Evolutionary conservation across 35 echinoderm and acorn worm species (phyloP).

Genomic region (Amphiura filiformis): DNA sequence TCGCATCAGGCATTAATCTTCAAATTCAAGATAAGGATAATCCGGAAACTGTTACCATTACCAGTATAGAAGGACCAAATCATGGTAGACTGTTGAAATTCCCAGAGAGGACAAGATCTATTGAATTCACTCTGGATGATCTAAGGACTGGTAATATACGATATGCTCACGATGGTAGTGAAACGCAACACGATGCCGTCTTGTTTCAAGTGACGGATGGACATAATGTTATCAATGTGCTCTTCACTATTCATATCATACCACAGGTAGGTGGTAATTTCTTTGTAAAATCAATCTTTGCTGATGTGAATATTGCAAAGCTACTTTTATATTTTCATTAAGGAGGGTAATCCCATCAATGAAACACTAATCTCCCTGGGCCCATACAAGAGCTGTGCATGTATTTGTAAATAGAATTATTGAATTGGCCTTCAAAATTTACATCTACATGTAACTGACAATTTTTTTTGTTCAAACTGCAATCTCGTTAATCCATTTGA

Average conservation of each 20-base stretch:
- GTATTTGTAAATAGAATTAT: no score
- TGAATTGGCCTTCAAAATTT: no score
- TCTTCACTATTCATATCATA: constrained; percentile 84
- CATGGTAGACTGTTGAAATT: constrained; percentile 71
- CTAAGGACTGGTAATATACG: constrained; percentile 50
- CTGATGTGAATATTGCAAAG: no score
- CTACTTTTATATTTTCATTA: no score
- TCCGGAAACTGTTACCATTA: constrained; percentile 57
- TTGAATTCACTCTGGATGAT: constrained; percentile 54
- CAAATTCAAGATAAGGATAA: constrained; percentile 93
- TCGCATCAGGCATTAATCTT: constrained; percentile 59
- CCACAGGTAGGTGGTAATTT: constrained; percentile 44
- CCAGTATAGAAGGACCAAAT: constrained; percentile 72
- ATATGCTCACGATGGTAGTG: constrained; percentile 87
- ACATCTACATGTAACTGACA: no score
- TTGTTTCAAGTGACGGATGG: constrained; percentile 88
- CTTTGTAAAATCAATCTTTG: no score
- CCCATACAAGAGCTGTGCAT: no score
- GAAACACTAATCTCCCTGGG: no score
- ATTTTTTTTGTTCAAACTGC: no score
- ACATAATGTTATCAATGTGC: constrained; percentile 81
- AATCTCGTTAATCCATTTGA: no score
- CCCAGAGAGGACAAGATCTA: constrained; percentile 39
- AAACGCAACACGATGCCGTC: constrained; percentile 71
- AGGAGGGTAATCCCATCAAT: no score